Base-by-base conservation (phyloP, 2,797 vertebrate species). In the Pitangus sulphuratus region DNA sequence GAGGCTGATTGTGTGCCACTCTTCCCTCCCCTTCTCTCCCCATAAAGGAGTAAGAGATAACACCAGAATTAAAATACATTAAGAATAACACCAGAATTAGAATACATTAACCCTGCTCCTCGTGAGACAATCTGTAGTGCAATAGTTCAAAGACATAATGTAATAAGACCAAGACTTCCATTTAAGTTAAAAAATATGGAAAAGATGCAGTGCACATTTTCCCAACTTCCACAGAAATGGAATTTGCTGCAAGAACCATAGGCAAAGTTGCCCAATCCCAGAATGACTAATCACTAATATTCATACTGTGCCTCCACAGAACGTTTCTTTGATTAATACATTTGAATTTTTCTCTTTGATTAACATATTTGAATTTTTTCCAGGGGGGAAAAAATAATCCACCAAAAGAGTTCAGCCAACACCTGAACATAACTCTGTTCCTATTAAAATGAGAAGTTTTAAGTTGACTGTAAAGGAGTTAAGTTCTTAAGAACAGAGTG, bases 211-310 rank as follows among this genome's bases (percentile, higher is more conserved):
- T 3, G 10, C 14, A 81, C n/a, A 17, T 78, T 74, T 82, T 69
- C 18, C 28, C 26, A 21, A 30, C 15, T 30, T 75, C 26, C 56
- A 35, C 0, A 10, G 20, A 35, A 78, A 71, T 84, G 70, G 18
- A 47, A 42, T 0, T 56, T 75, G 16, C 42, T 54, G 14, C 33
- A 57, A 85, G 40, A 85, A 85, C 20, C 53, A 28, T 0, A 65
- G 37, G 33, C 44, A 81, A 87, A 58, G 33, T 30, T 78, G n/a
- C 77, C 50, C 86, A 65, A 71, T 68, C 31, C 17, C 30, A 65
- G 26, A 86, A 85, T 17, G 22, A 92, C 83, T 81, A 85, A 94
- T 91, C 85, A 62, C 22, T 30, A 84, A 75, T 40, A 35, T 86
- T 79, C 35, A 64, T 51, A 82, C 5, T 45, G 33, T 21, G 12